These are phyloP conservation scores for Chondrilla cf. caribensis DNA, from an alignment of 37 sponge, comb jelly and placozoan genomes.

Conservation along the genomic window DNA sequence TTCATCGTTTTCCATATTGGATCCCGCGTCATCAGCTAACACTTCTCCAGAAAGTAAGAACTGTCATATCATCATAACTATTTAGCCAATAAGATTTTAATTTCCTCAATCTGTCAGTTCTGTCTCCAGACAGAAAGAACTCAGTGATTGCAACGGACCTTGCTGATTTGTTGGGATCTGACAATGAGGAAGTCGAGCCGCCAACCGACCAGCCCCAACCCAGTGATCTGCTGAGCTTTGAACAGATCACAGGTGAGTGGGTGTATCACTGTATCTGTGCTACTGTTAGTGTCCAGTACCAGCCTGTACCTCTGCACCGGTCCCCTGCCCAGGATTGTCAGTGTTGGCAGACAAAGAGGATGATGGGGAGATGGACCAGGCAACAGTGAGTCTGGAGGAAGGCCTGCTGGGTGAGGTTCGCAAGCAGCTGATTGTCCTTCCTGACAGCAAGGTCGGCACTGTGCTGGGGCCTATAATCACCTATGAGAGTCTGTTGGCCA, in stretches of 20 bases:
- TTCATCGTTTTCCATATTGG: slow-evolving; percentile 37
- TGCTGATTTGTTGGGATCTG: background rate
- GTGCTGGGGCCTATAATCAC: slow-evolving; percentile 56
- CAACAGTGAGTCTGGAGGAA: slow-evolving; percentile 54
- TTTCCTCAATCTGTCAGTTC: background rate
- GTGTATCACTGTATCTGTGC: too few relatives aligned
- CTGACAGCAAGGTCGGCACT: slow-evolving; percentile 40
- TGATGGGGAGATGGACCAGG: slow-evolving; percentile 20
- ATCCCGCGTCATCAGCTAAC: background rate
- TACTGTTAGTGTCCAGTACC: background rate
- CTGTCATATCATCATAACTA: background rate
- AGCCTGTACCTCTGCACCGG: too few relatives aligned
- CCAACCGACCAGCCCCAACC: background rate
- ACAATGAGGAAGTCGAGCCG: background rate
- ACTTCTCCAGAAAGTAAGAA: slow-evolving; percentile 1
- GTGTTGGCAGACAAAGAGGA: slow-evolving; percentile 25
- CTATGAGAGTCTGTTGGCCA: slow-evolving; percentile 54
- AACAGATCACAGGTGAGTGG: slow-evolving; percentile 3
- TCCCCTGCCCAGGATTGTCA: too few relatives aligned
- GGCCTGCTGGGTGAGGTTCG: slow-evolving; percentile 60
- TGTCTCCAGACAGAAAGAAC: background rate
- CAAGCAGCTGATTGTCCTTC: slow-evolving; percentile 46
- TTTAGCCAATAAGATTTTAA: background rate
- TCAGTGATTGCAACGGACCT: background rate
- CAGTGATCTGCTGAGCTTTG: background rate